Evolutionary conservation across 2,888 invertebrate species (phyloP), one percentile per base, ranked within the genome.

Genomic region (Dicyrtoma fusca): DNA sequence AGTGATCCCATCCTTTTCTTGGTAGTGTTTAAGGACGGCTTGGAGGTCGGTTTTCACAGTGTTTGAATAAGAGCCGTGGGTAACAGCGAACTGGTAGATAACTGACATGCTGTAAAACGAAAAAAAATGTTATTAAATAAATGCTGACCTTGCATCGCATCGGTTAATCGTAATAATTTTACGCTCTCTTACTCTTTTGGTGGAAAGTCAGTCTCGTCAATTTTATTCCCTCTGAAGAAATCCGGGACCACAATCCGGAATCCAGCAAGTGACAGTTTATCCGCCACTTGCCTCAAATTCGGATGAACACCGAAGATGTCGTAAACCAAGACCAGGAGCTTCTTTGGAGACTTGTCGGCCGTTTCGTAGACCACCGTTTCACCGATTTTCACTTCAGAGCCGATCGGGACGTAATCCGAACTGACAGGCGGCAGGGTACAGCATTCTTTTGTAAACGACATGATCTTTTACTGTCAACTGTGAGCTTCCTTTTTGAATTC

Each of bases 201-300:
- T 11, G 59, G 59, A 59, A 59, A 59, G 26, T 61, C 34, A 2
- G 2, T n/a, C 5, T 61, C n/a, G 26, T 8, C 26, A 10, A 61
- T 61, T 6, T 25, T 5, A 61, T 62, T 19, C 8, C 70, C 73
- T n/a, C 76, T 25, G 42, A 76, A 77, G 59, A 76, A 78, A 51
- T 77, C 78, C 5, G 78, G 78, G 65, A 78, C 72, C 11, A 68
- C 72, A 34, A 78, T 75, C 0, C 77, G 73, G 69, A 74, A 76
- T 3, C 77, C 77, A 2, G 73, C 72, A 13, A 47, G 10, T 14
- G 73, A 73, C 10, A 78, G 45, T 44, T 74, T 75, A 51, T 77
- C 74, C 2, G 70, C 61, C 47, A 78, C 69, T 47, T 78, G 76
- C 65, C 77, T 74, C 1, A 73, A 73, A 19, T 75, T 72, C 1